A percentile compares a stretch with the other conserved stretches of the same genome.
phyloP scores from a whole-genome alignment of 1,140 invertebrate genomes.

The Bombus polaris region DNA sequence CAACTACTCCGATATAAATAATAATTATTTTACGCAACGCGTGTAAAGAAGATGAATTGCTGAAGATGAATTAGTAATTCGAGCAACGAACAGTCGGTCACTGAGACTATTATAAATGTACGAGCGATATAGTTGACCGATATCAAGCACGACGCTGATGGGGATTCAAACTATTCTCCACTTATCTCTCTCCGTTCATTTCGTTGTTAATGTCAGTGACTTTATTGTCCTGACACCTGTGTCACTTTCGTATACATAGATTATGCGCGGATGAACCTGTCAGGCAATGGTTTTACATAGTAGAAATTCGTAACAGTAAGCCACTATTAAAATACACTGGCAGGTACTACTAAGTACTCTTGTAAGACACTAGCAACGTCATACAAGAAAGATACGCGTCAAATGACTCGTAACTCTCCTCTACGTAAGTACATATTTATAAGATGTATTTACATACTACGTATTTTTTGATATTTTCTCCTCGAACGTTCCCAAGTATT shows the following conservation, averaged over 20 bases:
- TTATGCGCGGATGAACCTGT: neutral
- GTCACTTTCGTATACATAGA: neutral
- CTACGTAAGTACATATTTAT: neutral
- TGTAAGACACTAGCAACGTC: too few species aligned
- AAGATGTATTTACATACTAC: neutral
- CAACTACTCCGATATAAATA: neutral
- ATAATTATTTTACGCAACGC: neutral
- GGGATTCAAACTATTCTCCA: neutral
- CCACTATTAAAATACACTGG: too few species aligned
- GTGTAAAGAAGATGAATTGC: neutral
- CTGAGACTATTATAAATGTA: neutral
- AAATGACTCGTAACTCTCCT: too few species aligned
- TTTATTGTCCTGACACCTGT: neutral
- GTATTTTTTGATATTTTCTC: too few species aligned
- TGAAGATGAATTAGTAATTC: neutral
- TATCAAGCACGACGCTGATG: neutral
- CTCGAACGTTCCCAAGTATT: too few species aligned
- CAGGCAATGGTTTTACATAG: neutral
- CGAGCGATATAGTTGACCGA: neutral
- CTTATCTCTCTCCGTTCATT: neutral
- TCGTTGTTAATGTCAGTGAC: neutral
- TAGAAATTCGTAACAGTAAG: neutral
- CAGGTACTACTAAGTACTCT: too few species aligned
- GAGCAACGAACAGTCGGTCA: neutral
- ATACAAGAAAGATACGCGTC: too few species aligned